phyloP scores from a whole-genome alignment of 2,113 vertebrate genomes.

The Aramus guarauna region DNA sequence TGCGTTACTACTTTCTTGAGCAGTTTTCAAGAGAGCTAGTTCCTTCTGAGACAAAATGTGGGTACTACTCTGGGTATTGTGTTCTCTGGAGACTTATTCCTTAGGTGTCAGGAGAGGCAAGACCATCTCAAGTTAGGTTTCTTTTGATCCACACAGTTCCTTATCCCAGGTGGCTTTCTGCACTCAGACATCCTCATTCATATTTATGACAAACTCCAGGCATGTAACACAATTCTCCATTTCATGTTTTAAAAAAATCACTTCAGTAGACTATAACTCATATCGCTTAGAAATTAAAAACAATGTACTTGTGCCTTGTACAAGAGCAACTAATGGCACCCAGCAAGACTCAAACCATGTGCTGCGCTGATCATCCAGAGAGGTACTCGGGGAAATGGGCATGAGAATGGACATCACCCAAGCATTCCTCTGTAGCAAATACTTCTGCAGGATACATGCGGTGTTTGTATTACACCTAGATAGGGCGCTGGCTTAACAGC shows the following conservation, averaged over 20 bases:
- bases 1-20: background rate
- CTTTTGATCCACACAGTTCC: background rate
- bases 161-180: background rate
- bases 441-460: background rate
- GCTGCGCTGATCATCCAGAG: background rate
- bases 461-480: background rate
- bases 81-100: background rate
- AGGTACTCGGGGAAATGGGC: background rate
- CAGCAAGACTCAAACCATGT: background rate
- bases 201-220: background rate
- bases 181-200: background rate
- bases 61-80: background rate
- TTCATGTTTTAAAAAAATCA: background rate
- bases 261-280: background rate
- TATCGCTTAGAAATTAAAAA: background rate
- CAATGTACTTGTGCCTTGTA: accelerated
- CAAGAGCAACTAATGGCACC: background rate
- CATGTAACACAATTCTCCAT: background rate
- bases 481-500: background rate
- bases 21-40: background rate
- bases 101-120: background rate
- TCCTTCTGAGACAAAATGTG: background rate
- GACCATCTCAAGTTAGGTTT: background rate
- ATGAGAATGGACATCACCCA: background rate
- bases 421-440: background rate